Evolutionary conservation across 2,113 vertebrate genomes (phyloP).

Genomic region (Dascyllus trimaculatus): DNA sequence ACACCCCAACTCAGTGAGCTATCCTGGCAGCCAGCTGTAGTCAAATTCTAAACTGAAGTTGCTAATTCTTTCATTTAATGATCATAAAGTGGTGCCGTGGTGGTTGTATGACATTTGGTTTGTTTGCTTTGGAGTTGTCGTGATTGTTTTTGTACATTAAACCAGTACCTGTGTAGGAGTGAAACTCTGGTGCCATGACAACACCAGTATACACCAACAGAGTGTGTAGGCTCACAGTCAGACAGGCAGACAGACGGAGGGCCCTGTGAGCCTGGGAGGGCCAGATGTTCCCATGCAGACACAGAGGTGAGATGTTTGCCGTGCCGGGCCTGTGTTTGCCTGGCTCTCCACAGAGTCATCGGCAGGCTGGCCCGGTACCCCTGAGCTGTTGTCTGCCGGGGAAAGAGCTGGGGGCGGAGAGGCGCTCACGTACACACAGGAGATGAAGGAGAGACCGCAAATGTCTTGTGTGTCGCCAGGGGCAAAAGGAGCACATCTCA

Average conservation of each 20-base stretch:
- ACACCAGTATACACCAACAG: conserved; percentile 49
- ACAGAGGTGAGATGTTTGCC: conserved; percentile 81
- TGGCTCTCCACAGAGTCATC: conserved; percentile 57
- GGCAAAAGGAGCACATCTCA: conserved; percentile 53
- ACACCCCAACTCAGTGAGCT: too few relatives aligned
- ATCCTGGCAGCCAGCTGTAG: too few relatives aligned
- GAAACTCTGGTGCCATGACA: conserved; percentile 57
- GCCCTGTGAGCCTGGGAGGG: conserved; percentile 59
- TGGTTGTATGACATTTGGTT: conserved; percentile 28
- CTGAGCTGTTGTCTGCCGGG: conserved; percentile 48
- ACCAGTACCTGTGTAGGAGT: conserved; percentile 53
- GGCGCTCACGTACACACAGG: conserved; percentile 45
- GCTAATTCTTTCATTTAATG: conserved; percentile 4
- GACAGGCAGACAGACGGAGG: conserved; percentile 55
- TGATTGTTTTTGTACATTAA: conserved; percentile 42
- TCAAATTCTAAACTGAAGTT: conserved; percentile 11
- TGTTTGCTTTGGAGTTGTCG: conserved; percentile 33
- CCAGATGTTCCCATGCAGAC: conserved; percentile 82
- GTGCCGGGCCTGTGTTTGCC: conserved; percentile 76
- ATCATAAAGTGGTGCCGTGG: not conserved
- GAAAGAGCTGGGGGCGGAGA: conserved; percentile 47
- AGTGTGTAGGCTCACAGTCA: conserved; percentile 55
- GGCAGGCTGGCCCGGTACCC: conserved; percentile 55
- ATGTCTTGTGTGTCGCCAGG: conserved; percentile 57
- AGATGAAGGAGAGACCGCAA: conserved; percentile 62